A percentile compares a stretch with the other conserved stretches of the same genome.
Conservation (phyloP, 2,113 vertebrate genomes). For the Oreocharis arfaki region DNA sequence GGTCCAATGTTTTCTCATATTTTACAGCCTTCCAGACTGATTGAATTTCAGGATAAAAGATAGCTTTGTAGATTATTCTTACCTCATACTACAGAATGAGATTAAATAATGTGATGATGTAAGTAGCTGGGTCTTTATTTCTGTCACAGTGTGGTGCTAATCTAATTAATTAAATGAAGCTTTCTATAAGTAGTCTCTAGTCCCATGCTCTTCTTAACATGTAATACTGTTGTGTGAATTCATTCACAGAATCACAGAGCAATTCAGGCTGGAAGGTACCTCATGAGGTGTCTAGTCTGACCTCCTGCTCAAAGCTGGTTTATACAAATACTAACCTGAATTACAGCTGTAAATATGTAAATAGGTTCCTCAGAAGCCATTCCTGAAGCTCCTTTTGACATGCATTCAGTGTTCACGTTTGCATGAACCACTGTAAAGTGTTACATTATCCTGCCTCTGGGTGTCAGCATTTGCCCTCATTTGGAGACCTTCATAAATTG, state of each 20-base stretch:
- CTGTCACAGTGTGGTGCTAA: background rate
- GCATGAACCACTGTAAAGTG: background rate
- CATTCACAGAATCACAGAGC: background rate
- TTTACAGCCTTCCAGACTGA: background rate
- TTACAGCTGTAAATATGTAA: background rate
- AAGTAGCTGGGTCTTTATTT: background rate
- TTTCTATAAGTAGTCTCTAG: background rate
- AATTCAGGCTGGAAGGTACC: background rate
- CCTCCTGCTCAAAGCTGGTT: background rate
- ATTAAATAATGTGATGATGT: background rate
- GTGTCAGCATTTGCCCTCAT: slow-evolving; percentile 33
- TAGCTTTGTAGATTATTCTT: background rate
- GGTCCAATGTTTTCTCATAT: background rate
- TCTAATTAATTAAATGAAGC: background rate
- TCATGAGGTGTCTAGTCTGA: background rate
- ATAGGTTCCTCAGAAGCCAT: background rate
- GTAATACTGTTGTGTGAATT: background rate
- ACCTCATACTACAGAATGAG: background rate
- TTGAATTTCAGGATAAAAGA: background rate
- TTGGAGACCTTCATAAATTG: background rate
- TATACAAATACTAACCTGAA: background rate
- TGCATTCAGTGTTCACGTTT: background rate
- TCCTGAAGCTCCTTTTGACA: background rate
- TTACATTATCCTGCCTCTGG: slow-evolving; percentile 4
- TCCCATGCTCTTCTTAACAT: background rate